Conservation (phyloP, 2,888 invertebrate genomes). For the Keiferia lycopersicella region DNA sequence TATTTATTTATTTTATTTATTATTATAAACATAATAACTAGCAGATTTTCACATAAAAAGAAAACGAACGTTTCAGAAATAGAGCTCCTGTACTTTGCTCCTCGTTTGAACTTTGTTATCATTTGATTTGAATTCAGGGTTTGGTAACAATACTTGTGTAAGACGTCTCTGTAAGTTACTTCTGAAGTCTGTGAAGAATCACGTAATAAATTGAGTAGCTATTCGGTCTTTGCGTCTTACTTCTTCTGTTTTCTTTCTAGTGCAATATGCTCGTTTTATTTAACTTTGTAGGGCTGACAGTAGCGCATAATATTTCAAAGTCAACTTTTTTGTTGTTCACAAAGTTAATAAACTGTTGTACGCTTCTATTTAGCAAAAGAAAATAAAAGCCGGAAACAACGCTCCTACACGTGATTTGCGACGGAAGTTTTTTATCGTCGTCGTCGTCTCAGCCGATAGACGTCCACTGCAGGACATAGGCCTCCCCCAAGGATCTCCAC, state of each 20-base stretch:
- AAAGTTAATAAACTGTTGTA: background rate
- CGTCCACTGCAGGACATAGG: no score
- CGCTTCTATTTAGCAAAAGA: background rate
- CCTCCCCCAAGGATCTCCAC: no score
- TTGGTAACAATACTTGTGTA: no score
- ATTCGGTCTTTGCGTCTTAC: conserved; percentile 3
- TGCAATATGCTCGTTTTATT: background rate
- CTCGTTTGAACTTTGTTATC: no score
- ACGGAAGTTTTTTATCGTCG: no score
- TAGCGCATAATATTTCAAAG: no score
- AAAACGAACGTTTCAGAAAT: no score
- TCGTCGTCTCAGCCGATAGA: no score
- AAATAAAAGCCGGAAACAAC: background rate
- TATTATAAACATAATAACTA: no score
- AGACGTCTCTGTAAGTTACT: background rate
- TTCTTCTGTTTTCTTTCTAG: conserved; percentile 14
- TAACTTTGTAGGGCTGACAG: background rate
- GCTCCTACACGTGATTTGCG: background rate
- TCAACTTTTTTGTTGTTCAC: background rate
- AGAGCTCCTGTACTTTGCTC: no score
- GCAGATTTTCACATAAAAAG: no score
- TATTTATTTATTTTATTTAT: no score
- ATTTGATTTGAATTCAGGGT: background rate
- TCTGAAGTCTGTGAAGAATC: background rate
- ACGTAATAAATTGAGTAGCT: conserved; percentile 15